A percentile compares a stretch with the other conserved stretches of the same genome.
Evolutionary conservation across 2,888 invertebrate species (phyloP).

Genomic region (Pteria penguin): DNA sequence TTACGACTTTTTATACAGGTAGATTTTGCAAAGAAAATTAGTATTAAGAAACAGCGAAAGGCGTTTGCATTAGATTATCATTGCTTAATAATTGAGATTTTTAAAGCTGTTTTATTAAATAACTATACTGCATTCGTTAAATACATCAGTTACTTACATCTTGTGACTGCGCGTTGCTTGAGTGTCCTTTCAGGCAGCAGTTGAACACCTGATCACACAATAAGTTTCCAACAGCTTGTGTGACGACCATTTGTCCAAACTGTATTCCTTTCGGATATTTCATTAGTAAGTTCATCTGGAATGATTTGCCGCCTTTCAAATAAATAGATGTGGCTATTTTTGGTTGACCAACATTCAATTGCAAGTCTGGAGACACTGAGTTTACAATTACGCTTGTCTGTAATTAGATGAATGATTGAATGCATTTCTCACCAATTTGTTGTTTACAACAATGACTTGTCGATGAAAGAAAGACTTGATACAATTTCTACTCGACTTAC

Average conservation of each 20-base stretch:
- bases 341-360: not conserved
- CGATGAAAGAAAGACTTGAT: too few relatives aligned
- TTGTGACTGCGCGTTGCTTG: not conserved
- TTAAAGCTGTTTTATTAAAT: too few relatives aligned
- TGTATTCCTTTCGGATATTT: not conserved
- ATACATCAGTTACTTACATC: too few relatives aligned
- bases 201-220: not conserved
- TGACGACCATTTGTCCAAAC: not conserved
- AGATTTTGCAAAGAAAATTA: too few relatives aligned
- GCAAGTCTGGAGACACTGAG: not conserved
- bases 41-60: too few relatives aligned
- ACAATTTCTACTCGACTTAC: too few relatives aligned
- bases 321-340: not conserved
- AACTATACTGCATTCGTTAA: too few relatives aligned
- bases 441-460: too few relatives aligned
- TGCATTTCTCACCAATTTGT: too few relatives aligned
- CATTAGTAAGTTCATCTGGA: not conserved
- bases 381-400: not conserved
- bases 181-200: not conserved
- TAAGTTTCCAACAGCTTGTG: not conserved
- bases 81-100: too few relatives aligned
- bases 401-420: not conserved
- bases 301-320: not conserved
- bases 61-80: too few relatives aligned
- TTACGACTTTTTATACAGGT: too few relatives aligned